Conservation (phyloP, 1,140 invertebrate genomes). For the Delia radicum region DNA sequence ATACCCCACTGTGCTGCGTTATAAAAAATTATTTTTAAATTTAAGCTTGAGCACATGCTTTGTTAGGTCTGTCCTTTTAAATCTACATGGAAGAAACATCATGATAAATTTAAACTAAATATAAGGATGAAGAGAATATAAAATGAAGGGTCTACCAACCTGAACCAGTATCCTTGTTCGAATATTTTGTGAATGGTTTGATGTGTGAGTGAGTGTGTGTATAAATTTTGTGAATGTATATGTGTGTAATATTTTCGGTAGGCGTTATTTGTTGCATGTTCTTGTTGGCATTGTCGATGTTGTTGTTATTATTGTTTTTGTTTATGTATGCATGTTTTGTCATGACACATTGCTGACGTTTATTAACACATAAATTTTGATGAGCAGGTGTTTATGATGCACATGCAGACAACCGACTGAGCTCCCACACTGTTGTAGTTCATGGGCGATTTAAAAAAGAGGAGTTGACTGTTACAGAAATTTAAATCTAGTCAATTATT, state of each 20-base stretch:
- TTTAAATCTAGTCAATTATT: not conserved
- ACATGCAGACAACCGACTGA: not conserved
- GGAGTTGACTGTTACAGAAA: not conserved
- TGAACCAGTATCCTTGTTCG: too few species aligned
- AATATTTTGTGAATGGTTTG: too few species aligned
- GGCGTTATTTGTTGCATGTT: constrained; percentile 3
- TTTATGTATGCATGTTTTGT: constrained; percentile 17
- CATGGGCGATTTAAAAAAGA: too few species aligned
- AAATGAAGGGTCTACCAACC: too few species aligned
- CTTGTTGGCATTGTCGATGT: not conserved
- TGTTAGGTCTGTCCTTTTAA: too few species aligned
- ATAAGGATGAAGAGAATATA: too few species aligned
- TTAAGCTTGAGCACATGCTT: not conserved
- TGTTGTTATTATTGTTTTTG: constrained; percentile 9
- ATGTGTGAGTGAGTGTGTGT: too few species aligned
- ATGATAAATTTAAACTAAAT: too few species aligned
- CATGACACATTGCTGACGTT: constrained; percentile 31
- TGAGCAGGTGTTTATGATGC: constrained; percentile 29
- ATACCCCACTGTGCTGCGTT: too few species aligned
- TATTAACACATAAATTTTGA: constrained; percentile 33
- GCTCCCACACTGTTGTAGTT: too few species aligned
- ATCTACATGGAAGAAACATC: too few species aligned
- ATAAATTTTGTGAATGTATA: too few species aligned
- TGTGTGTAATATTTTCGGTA: not conserved
- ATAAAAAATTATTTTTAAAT: not conserved